Base-by-base conservation (phyloP, 2,113 vertebrate genomes). In the Urocynchramus pylzowi region DNA sequence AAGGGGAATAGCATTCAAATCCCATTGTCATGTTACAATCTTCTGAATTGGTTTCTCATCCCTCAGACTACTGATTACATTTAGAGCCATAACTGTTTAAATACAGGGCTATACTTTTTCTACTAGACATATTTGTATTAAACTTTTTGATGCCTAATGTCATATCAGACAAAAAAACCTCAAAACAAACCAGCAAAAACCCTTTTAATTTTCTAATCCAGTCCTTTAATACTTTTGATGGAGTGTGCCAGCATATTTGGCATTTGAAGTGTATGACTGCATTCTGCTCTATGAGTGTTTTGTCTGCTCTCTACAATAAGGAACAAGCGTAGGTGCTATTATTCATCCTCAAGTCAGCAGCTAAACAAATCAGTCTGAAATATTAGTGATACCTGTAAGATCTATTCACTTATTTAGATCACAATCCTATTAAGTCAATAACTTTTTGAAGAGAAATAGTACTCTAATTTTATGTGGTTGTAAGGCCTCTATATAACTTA, bases 111-210 rank as follows among this genome's bases (percentile, higher is more conserved):
- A 17, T 5, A 49, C 2, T 39, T 84, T 30, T 35, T 11, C 44
- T 42, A 17, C 17, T 64, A 50, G 41, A 56, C 5, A 50, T 57
- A 56, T 57, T 42, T 56, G 13, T 11, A 23, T 35, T 74, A 39
- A 23, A 74, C 4, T 65, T 82, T 78, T 53, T 79, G 27, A 42
- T 65, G 13, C 5, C 28, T 52, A 35, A 30, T 39, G 73, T 7
- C 6, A 10, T 27, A 63, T 54, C 18, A 82, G 27, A 47, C 10
- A 56, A 67, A 24, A 11, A 11, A 70, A 21, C 42, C 3, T 6
- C 57, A 3, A 69, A 27, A 5, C 3, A 37, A 12, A 63, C 2
- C 11, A 65, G 10, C 8, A 75, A 69, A 69, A 4, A 0, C 3
- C 2, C 2, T 37, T 74, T 47, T 73, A 7, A 90, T 57, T 44